Conservation (phyloP, 1,140 invertebrate genomes). For the Diabrotica virgifera region DNA sequence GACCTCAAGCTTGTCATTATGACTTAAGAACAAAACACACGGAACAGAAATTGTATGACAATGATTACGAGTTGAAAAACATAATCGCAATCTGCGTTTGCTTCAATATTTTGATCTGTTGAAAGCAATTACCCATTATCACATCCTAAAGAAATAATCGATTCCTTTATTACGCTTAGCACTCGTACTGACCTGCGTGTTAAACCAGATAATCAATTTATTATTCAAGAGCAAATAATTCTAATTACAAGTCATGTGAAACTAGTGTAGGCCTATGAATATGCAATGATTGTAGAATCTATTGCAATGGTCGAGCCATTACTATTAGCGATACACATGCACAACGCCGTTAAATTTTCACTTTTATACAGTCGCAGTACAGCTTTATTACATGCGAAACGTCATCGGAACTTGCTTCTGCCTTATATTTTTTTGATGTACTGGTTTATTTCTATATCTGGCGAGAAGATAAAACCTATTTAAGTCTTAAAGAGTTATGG, state of each 20-base stretch:
- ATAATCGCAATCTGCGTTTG: no score
- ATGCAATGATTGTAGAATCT: conserved; percentile 42
- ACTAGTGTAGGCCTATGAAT: conserved; percentile 42
- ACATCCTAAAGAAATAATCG: no score
- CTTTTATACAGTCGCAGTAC: not conserved
- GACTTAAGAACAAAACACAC: no score
- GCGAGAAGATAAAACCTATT: not conserved
- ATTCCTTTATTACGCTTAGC: no score
- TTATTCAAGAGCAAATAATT: conserved; percentile 41
- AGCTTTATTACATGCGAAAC: not conserved
- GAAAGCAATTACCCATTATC: no score
- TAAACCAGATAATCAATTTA: conserved; percentile 37
- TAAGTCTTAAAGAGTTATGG: not conserved
- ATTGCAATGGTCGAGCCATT: conserved; percentile 38
- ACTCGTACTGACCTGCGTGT: conserved; percentile 24
- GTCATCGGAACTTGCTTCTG: not conserved
- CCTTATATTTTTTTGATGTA: not conserved
- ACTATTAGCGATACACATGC: conserved; percentile 32
- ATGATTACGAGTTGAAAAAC: no score
- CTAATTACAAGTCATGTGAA: conserved; percentile 42
- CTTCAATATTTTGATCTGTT: no score
- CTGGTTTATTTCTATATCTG: not conserved
- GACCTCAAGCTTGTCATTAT: no score
- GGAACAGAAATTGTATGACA: no score
- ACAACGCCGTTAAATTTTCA: conserved; percentile 5